Conservation (phyloP, 37 sponge, comb jelly and placozoan genomes). For the Haliclona indistincta region DNA sequence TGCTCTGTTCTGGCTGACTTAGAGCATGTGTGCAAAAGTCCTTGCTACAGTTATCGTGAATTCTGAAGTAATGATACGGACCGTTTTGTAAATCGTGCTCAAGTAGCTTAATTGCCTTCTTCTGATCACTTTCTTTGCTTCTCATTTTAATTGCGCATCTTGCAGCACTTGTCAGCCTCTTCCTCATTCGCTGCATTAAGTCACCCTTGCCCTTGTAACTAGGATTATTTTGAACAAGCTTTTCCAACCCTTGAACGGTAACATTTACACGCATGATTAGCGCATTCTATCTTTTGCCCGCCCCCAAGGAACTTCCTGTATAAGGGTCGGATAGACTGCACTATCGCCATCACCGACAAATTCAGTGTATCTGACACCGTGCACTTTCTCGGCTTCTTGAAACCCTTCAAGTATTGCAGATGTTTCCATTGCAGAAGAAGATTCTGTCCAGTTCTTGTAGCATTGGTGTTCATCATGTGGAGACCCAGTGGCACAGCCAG, state of each 20-base stretch:
- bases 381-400: constrained; percentile 17
- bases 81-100: constrained; percentile 34
- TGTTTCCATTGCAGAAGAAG: constrained; percentile 49
- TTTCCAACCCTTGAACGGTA: constrained; percentile 38
- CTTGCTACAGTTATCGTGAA: constrained; percentile 34
- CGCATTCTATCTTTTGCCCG: constrained; percentile 45
- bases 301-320: constrained; percentile 37
- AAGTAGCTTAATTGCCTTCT: constrained; percentile 14
- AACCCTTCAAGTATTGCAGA: constrained; percentile 56
- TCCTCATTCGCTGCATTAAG: constrained; percentile 20
- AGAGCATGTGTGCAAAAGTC: too few species aligned
- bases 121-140: constrained; percentile 17
- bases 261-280: constrained; percentile 55
- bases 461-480: constrained; percentile 5
- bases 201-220: constrained; percentile 33
- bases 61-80: constrained; percentile 30
- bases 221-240: constrained; percentile 46
- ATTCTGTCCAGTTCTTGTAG: constrained; percentile 20
- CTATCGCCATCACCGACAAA: constrained; percentile 47
- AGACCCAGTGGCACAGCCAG: too few species aligned
- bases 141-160: constrained; percentile 35
- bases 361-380: constrained; percentile 37
- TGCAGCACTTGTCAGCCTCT: constrained; percentile 29
- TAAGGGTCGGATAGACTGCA: constrained; percentile 31
- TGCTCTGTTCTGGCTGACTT: too few species aligned